phyloP scores from a whole-genome alignment of 2,888 invertebrate genomes.

The Eristalinus aeneus region DNA sequence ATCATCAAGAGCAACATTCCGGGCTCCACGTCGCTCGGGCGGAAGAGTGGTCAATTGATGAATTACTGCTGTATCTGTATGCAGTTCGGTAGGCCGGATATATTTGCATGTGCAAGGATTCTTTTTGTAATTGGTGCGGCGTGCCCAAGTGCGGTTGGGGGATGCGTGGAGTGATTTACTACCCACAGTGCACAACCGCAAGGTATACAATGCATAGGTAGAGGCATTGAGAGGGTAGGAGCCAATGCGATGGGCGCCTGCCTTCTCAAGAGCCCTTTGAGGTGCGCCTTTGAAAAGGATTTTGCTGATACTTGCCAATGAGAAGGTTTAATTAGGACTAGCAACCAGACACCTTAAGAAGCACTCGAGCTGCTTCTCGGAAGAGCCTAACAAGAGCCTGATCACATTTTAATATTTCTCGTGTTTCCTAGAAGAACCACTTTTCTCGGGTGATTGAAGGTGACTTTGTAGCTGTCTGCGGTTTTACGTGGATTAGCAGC shows the following conservation, averaged over 20 bases:
- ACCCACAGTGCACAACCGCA: constrained; percentile 2
- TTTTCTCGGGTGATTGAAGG: too few relatives aligned
- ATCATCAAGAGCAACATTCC: constrained; percentile 26
- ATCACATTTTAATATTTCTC: too few relatives aligned
- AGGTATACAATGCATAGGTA: neutral
- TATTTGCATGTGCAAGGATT: neutral
- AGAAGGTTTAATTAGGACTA: too few relatives aligned
- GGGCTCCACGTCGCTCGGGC: neutral
- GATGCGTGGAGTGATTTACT: neutral
- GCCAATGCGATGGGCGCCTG: neutral
- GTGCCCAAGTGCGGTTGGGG: neutral
- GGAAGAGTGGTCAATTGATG: constrained; percentile 34
- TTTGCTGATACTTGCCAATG: too few relatives aligned
- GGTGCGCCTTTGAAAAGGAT: too few relatives aligned
- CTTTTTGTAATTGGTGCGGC: constrained; percentile 7
- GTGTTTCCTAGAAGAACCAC: too few relatives aligned
- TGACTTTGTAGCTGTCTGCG: too few relatives aligned
- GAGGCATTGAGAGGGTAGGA: neutral
- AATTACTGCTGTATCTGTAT: constrained; percentile 15
- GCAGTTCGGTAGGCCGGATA: neutral
- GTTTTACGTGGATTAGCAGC: too few relatives aligned
- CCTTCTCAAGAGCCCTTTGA: too few relatives aligned
- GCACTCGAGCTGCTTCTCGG: too few relatives aligned
- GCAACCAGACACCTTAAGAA: too few relatives aligned
- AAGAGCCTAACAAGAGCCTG: too few relatives aligned